Conservation (phyloP, 2,113 vertebrate species). For the Cyprinodon brontotheroides region DNA sequence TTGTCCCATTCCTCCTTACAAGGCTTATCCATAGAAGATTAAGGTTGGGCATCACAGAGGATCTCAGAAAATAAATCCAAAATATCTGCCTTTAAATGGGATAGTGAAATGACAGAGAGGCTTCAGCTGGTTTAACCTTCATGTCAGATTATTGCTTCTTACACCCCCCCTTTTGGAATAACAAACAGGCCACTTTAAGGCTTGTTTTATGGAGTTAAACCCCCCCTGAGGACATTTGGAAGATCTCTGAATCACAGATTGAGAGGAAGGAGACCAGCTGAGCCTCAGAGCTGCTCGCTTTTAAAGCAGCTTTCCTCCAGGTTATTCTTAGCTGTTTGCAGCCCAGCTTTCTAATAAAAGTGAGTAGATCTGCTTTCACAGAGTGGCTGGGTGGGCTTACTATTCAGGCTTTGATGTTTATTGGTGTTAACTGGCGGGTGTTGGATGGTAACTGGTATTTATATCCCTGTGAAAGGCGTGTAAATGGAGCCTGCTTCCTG, state of each 20-base stretch:
- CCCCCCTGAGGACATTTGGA: not conserved
- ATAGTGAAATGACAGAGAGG: not conserved
- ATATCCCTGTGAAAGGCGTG: not conserved
- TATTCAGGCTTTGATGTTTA: slow-evolving; percentile 23
- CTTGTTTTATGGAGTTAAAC: not conserved
- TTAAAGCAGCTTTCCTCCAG: slow-evolving; percentile 2
- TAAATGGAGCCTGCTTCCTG: not conserved
- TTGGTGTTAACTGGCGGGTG: slow-evolving; percentile 11
- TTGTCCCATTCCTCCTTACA: too few relatives aligned
- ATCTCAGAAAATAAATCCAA: too few relatives aligned
- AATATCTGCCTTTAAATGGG: not conserved
- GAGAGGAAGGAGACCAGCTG: slow-evolving; percentile 7
- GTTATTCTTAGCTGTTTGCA: slow-evolving; percentile 18
- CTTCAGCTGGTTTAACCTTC: not conserved
- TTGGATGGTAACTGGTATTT: slow-evolving; percentile 10
- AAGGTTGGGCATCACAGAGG: too few relatives aligned
- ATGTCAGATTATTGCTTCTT: not conserved
- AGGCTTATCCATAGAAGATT: too few relatives aligned
- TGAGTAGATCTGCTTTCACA: not conserved
- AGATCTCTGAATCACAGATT: slow-evolving; percentile 10
- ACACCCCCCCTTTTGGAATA: not conserved
- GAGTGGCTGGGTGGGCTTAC: slow-evolving; percentile 3
- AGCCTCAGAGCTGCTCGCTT: slow-evolving; percentile 17
- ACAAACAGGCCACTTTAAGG: not conserved
- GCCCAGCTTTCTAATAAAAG: slow-evolving; percentile 12